Base-by-base conservation (phyloP, 2,888 invertebrate genomes). In the Monopis laevigella region DNA sequence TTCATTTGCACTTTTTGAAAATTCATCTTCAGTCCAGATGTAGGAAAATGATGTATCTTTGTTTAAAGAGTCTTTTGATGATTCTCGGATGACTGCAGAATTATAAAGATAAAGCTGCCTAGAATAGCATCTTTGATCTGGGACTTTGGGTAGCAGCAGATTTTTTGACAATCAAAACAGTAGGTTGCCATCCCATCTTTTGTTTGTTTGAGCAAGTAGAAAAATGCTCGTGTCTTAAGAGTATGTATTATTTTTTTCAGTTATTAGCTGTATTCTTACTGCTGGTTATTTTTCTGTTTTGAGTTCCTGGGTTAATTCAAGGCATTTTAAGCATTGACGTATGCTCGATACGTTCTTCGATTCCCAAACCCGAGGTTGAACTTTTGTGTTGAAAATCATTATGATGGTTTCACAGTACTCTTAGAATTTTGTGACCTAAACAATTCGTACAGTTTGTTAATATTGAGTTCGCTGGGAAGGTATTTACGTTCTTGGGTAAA, bases 21-120 rank as follows among this genome's bases (percentile, higher is more conserved):
- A 45, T 36, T 43, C 10, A 21, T 50, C 45, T 34, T 50, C 48
- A 11, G 48, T 48, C 46, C 50, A 49, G 30, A 44, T 43, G 41
- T 49, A 46, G 11, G 34, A 28, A 43, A 48, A 46, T 17, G 43
- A 41, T 39, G 47, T 49, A 12, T 48, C 44, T 24, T 7, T 12
- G 11, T 7, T n/a, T 29, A 29, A 29, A 5, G 6, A 5, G 6
- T 6, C 6, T 11, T 42, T 40, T 6, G 45, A 45, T 4, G 10
- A 13, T 8, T 46, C 46, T 18, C 21, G 27, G 12, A 44, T 43
- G 2, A 43, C 19, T 6, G 41, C 44, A 28, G 41, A 44, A 30
- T 44, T 44, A 13, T 44, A 48, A 13, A 46, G 12, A 44, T 48
- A 46, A 12, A 43, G 26, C 21, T 43, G 43, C 18, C 43, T 7